Evolutionary conservation across 2,797 vertebrate genomes (phyloP).

Genomic region (Mionectes olivaceus): DNA sequence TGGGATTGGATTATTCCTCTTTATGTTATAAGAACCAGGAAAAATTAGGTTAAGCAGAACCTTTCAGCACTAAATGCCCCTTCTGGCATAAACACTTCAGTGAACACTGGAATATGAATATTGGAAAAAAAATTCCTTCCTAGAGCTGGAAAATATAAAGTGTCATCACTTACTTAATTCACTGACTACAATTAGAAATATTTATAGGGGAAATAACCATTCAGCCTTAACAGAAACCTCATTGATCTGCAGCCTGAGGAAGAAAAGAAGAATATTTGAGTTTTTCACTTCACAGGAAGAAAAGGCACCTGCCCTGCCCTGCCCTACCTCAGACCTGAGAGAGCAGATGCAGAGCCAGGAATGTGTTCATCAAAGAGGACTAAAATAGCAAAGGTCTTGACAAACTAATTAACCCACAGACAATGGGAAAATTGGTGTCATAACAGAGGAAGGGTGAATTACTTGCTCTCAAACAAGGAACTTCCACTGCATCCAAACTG

Average conservation of each 20-base stretch:
- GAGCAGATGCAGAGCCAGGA: background rate
- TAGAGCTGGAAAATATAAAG: constrained; percentile 14
- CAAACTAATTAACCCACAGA: background rate
- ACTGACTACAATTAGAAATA: background rate
- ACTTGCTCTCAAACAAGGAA: background rate
- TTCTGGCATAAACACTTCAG: background rate
- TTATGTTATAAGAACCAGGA: background rate
- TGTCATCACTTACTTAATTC: constrained; percentile 14
- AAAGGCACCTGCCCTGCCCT: background rate
- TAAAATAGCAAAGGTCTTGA: background rate
- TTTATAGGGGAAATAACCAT: background rate
- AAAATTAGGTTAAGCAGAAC: background rate
- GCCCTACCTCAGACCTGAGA: background rate
- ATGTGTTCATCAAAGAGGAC: background rate
- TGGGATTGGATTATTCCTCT: background rate
- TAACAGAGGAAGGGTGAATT: background rate
- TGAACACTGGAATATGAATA: constrained; percentile 7
- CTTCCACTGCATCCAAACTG: background rate
- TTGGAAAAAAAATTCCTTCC: background rate
- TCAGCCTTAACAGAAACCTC: background rate
- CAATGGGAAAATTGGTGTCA: accelerated
- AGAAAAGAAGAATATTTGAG: background rate
- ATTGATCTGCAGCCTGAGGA: background rate
- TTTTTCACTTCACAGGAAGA: background rate
- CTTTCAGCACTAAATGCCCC: constrained; percentile 5